phyloP scores from a whole-genome alignment of 2,113 vertebrate genomes.

The Mastomys natalensis region DNA sequence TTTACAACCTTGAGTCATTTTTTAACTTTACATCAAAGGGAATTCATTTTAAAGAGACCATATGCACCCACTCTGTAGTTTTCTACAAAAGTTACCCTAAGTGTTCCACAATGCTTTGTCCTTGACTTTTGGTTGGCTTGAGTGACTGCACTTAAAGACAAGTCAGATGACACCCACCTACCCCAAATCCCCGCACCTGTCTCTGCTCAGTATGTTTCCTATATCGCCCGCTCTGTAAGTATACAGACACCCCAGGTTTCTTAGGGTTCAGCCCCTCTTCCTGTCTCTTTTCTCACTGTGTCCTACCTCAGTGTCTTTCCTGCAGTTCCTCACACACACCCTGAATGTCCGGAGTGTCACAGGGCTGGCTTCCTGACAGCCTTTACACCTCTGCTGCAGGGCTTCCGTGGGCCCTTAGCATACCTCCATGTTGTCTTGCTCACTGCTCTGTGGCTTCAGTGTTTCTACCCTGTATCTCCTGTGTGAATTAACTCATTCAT shows the following conservation, averaged over 20 bases:
- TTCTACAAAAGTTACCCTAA: neutral
- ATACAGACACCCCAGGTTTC: neutral
- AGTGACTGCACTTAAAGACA: neutral
- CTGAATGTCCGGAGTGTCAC: fast-evolving
- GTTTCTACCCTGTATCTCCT: neutral
- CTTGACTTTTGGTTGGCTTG: neutral
- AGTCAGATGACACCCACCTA: neutral
- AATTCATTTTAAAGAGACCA: neutral
- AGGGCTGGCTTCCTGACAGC: neutral
- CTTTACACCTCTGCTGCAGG: neutral
- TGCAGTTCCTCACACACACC: neutral
- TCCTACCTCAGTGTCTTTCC: neutral
- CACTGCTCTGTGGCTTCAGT: neutral
- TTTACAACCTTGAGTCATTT: neutral
- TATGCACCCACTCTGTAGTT: neutral
- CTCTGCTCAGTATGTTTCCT: neutral
- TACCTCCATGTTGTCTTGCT: fast-evolving
- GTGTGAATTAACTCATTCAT: neutral
- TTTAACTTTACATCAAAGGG: neutral
- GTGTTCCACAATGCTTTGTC: neutral
- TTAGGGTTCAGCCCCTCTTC: neutral
- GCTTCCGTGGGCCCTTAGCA: neutral
- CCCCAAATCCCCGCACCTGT: too few species aligned
- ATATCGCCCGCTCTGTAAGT: too few species aligned
- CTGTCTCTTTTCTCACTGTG: neutral